Evolutionary conservation across 2,797 vertebrate genomes (phyloP).

Genomic region (Toxotes lorentzi): DNA sequence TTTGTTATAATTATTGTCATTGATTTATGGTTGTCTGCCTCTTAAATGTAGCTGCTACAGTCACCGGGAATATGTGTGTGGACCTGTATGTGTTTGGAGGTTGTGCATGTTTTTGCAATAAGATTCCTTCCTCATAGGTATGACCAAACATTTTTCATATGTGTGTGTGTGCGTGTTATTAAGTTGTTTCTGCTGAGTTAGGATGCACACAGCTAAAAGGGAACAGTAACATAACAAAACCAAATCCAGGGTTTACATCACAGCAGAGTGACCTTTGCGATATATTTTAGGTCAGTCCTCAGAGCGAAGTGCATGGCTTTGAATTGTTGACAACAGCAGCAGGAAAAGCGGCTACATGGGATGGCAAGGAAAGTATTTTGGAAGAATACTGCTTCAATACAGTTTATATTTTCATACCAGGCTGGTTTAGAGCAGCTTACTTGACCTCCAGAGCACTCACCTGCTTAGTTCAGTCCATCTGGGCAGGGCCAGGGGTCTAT

Average conservation of each 20-base stretch:
- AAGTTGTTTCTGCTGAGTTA: conserved; percentile 9
- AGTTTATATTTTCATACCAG: conserved; percentile 8
- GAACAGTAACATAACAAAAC: conserved; percentile 1
- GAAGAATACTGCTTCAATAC: neutral
- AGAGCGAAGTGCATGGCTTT: neutral
- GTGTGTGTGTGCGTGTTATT: conserved; percentile 6
- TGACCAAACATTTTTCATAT: conserved; percentile 3
- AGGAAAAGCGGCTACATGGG: neutral
- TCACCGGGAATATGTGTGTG: conserved; percentile 5
- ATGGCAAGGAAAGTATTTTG: neutral
- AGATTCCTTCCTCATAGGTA: conserved; percentile 7
- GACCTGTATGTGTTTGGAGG: conserved; percentile 8
- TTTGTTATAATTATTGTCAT: neutral
- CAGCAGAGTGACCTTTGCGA: neutral
- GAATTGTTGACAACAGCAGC: neutral
- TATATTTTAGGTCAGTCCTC: conserved; percentile 8
- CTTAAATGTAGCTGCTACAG: neutral
- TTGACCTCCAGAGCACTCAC: conserved; percentile 1
- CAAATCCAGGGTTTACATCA: neutral
- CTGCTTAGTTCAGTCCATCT: conserved; percentile 14
- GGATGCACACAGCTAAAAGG: neutral
- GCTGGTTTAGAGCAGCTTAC: conserved; percentile 6
- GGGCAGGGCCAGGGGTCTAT: neutral
- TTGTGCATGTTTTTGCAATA: conserved; percentile 50
- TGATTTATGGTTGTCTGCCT: neutral